Evolutionary conservation across 1,140 invertebrate genomes (phyloP).

Genomic region (Sitobion miscanthi): DNA sequence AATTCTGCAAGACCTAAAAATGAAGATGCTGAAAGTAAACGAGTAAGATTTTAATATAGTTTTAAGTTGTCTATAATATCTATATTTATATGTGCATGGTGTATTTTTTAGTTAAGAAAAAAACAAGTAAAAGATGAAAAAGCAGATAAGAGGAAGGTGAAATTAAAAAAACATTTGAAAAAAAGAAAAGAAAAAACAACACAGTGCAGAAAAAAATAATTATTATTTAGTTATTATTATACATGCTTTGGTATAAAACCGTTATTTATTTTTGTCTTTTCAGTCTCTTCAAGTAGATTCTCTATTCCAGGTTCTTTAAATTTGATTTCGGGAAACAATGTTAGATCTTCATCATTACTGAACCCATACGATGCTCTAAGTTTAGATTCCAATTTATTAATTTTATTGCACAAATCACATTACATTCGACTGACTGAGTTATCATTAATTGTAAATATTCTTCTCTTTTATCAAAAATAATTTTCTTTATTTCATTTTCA

Average conservation of each 20-base stretch:
- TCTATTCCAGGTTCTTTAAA: slow-evolving; percentile 24
- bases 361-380: not conserved
- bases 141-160: slow-evolving; percentile 88
- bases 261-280: not conserved
- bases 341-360: not conserved
- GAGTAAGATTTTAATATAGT: slow-evolving; percentile 64
- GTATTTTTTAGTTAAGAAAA: slow-evolving; percentile 71
- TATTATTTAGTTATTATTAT: slow-evolving; percentile 7
- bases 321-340: not conserved
- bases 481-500: not conserved
- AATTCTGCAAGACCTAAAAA: slow-evolving; percentile 78
- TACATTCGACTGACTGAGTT: not conserved
- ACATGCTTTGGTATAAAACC: not conserved
- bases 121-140: slow-evolving; percentile 85
- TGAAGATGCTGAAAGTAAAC: slow-evolving; percentile 87
- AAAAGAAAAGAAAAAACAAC: slow-evolving; percentile 79
- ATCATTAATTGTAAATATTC: not conserved
- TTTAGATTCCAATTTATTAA: not conserved
- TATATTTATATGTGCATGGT: not conserved
- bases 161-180: slow-evolving; percentile 96
- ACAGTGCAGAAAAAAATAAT: slow-evolving; percentile 52
- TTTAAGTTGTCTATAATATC: not conserved
- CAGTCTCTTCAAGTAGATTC: not conserved
- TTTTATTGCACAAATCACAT: slow-evolving; percentile 8
- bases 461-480: not conserved